phyloP scores from a whole-genome alignment of 2,113 vertebrate genomes.

The Kryptolebias marmoratus region DNA sequence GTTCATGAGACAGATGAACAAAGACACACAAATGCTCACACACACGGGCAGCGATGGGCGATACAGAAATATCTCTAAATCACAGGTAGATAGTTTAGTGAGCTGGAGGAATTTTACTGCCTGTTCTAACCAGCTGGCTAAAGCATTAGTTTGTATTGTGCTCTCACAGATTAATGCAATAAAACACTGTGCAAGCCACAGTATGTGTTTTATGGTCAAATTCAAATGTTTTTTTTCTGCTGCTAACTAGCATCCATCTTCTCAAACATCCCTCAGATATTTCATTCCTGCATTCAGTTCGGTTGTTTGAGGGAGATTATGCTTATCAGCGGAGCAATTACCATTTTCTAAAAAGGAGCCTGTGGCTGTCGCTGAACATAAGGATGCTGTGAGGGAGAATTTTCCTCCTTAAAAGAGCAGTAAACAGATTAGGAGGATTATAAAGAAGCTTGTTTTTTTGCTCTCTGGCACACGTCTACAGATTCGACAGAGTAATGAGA shows the following conservation, averaged over 20 bases:
- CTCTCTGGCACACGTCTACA: conserved; percentile 22
- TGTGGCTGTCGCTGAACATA: conserved; percentile 32
- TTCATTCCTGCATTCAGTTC: conserved; percentile 28
- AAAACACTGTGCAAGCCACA: no score
- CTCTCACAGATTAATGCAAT: no score
- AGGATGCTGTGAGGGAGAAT: conserved; percentile 33
- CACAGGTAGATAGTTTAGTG: no score
- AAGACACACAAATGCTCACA: no score
- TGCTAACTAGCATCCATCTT: not conserved
- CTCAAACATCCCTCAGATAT: conserved; percentile 19
- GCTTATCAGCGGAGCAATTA: conserved; percentile 56
- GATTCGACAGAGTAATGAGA: conserved; percentile 41
- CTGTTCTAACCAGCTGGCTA: no score
- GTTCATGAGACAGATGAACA: no score
- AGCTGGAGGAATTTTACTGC: no score
- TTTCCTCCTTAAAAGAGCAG: conserved; percentile 24
- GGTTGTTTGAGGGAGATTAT: conserved; percentile 42
- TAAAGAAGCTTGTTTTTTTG: conserved; percentile 25
- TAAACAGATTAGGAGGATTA: conserved; percentile 66
- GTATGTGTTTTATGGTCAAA: no score
- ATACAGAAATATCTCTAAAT: no score
- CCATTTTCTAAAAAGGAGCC: conserved; percentile 42
- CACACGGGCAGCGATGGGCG: no score
- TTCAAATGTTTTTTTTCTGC: not conserved
- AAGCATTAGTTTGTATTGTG: no score